Evolutionary conservation across 2,888 invertebrate genomes (phyloP).

Genomic region (Synanthedon formicaeformis): DNA sequence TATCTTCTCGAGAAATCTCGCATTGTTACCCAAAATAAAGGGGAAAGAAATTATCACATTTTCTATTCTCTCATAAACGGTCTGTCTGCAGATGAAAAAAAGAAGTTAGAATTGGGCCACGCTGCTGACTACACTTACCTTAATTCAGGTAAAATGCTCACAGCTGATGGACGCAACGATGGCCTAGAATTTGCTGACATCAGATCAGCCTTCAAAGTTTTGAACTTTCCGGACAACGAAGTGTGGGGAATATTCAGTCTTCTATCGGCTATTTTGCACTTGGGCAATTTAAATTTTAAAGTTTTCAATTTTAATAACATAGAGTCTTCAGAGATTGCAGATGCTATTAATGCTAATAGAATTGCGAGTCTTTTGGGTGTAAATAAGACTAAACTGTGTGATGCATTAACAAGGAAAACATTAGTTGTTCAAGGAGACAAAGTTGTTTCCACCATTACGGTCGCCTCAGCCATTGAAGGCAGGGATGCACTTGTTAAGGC

Average conservation of each 20-base stretch:
- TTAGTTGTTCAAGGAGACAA: conserved; percentile 87
- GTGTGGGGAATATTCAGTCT: conserved; percentile 87
- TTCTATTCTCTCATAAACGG: conserved; percentile 94
- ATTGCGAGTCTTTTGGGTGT: conserved; percentile 81
- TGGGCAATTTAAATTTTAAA: conserved; percentile 91
- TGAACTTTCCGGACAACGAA: conserved; percentile 87
- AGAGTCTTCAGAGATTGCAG: conserved; percentile 88
- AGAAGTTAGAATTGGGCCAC: conserved; percentile 78
- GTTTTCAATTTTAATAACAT: conserved; percentile 81
- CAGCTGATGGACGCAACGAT: conserved; percentile 87
- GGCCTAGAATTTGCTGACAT: conserved; percentile 88
- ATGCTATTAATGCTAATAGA: conserved; percentile 75
- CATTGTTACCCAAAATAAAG: conserved; percentile 88
- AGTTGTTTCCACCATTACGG: conserved; percentile 80
- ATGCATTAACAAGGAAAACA: conserved; percentile 87
- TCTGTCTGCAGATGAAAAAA: conserved; percentile 81
- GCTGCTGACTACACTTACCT: conserved; percentile 85
- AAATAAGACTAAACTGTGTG: conserved; percentile 75
- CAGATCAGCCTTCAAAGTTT: conserved; percentile 90
- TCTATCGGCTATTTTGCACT: conserved; percentile 87
- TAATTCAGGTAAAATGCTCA: conserved; percentile 80
- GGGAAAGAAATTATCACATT: conserved; percentile 95
- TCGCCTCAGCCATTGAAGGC: conserved; percentile 83
- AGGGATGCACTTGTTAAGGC: conserved; percentile 94
- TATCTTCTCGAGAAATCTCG: conserved; percentile 95